Base-by-base conservation (phyloP, 1,140 invertebrate genomes). In the Euwallacea similis region DNA sequence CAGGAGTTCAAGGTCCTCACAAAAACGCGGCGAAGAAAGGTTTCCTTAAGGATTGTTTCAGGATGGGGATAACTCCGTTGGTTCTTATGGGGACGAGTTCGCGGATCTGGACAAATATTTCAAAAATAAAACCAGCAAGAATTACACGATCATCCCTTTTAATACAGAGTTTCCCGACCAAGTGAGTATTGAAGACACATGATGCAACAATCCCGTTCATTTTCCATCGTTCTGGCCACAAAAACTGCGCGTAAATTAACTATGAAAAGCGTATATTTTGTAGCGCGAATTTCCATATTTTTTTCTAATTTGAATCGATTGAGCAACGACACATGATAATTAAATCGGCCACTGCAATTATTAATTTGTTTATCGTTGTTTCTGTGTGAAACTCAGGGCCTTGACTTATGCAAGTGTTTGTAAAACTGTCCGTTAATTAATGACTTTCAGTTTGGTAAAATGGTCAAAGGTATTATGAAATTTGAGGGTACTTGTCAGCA, bases 121-220 rank as follows among this genome's bases (percentile, higher is more conserved):
- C 46, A 46, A 21, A 47, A 55, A 55, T 11, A n/a, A 10, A n/a
- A 55, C 47, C 47, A 55, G 9, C 6, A 7, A 2, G 10, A 68
- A 68, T 44, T 68, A 68, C 41, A 68, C 66, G n/a, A 68, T 68
- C 13, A 68, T 68, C 11, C 66, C 66, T 4, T 68, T 68, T 46
- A 67, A 13, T 3, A 73, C 46, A 43, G 46, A 64, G 41, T 69
- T 53, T 61, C 41, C 42, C 41, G 15, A 64, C 9, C 16, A 21
- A 15, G 68, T 54, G 43, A 55, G 68, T 65, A 47, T 43, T 62
- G 11, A 64, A 47, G n/a, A 0, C 59, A 13, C 54, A 56, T 50
- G 46, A 50, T 13, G 46, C 13, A 50, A 50, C 46, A 13, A 10
- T 58, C 16, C 16, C 13, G 55, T 58, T n/a, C n/a, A 10, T 58